Percentiles rank a stretch among this genome's conserved stretches.
Evolutionary conservation across 2,113 vertebrate genomes (phyloP).

Genomic region (Plestiodon gilberti): DNA sequence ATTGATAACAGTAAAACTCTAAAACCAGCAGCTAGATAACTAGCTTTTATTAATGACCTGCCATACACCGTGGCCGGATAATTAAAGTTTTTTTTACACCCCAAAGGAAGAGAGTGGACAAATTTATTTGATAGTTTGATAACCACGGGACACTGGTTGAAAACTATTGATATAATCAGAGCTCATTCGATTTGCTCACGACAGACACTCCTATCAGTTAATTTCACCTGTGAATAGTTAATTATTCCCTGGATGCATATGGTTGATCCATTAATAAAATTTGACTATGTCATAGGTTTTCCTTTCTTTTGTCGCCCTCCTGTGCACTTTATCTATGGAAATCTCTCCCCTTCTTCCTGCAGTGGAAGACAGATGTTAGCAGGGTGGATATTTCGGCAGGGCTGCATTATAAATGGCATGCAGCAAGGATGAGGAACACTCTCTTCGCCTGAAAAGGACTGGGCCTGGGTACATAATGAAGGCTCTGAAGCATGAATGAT

Average conservation of each 20-base stretch:
- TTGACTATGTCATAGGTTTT: constrained; percentile 86
- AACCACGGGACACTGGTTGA: constrained; percentile 88
- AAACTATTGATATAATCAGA: constrained; percentile 91
- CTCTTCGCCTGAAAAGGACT: constrained; percentile 58
- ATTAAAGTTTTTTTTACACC: constrained; percentile 88
- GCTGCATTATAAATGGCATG: constrained; percentile 59
- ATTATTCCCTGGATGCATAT: constrained; percentile 94
- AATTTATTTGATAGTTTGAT: constrained; percentile 98
- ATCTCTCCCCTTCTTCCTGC: constrained; percentile 64
- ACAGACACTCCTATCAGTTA: constrained; percentile 92
- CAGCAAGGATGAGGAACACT: constrained; percentile 62
- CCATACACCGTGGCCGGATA: constrained; percentile 89
- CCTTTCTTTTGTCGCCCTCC: constrained; percentile 73
- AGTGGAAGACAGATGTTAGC: constrained; percentile 72
- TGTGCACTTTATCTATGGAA: constrained; percentile 75
- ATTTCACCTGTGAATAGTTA: constrained; percentile 99
- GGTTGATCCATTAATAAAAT: constrained; percentile 93
- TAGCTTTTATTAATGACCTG: constrained; percentile 99
- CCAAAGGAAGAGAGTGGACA: constrained; percentile 87
- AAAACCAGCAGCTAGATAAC: constrained; percentile 89
- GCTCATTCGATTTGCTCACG: constrained; percentile 87
- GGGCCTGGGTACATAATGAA: constrained; percentile 64
- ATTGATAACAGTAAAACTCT: constrained; percentile 84
- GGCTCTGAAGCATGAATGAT: constrained; percentile 57
- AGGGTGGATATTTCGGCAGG: constrained; percentile 54